Evolutionary conservation across 2,113 vertebrate genomes (phyloP).

Genomic region (Cathartes aura): DNA sequence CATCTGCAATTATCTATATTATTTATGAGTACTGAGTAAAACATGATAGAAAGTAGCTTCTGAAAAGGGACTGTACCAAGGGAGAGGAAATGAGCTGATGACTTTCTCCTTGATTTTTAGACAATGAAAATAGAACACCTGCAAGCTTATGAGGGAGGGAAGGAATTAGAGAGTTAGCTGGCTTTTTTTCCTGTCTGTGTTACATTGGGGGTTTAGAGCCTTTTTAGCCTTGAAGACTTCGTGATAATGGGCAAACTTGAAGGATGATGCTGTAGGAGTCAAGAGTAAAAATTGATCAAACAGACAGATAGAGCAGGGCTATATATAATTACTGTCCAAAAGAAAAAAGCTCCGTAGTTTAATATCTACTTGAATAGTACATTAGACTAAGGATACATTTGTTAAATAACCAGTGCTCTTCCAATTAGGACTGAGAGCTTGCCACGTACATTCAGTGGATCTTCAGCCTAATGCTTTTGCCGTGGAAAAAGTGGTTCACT

Average conservation of each 20-base stretch:
- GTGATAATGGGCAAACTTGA: conserved; percentile 43
- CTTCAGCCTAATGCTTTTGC: conserved; percentile 2
- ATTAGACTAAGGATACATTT: conserved; percentile 13
- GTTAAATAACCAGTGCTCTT: conserved; percentile 23
- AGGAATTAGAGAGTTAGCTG: neutral
- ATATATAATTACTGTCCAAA: conserved; percentile 27
- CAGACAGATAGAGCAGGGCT: neutral
- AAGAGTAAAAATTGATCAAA: conserved; percentile 45
- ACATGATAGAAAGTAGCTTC: neutral
- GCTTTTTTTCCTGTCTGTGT: neutral
- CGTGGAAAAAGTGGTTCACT: neutral
- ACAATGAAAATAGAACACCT: conserved; percentile 44
- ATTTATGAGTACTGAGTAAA: conserved; percentile 52
- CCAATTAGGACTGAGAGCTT: neutral
- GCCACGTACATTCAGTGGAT: neutral
- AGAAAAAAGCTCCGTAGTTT: neutral
- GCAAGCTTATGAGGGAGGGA: neutral
- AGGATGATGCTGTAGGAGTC: neutral
- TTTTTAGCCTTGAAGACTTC: neutral
- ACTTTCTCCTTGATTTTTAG: conserved; percentile 43
- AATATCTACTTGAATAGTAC: conserved; percentile 32
- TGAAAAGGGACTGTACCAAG: conserved; percentile 27
- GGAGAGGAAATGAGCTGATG: conserved; percentile 42
- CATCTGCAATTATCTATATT: conserved; percentile 22
- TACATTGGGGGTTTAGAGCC: neutral